phyloP scores from a whole-genome alignment of 2,797 vertebrate species.

The Crenichthys baileyi region DNA sequence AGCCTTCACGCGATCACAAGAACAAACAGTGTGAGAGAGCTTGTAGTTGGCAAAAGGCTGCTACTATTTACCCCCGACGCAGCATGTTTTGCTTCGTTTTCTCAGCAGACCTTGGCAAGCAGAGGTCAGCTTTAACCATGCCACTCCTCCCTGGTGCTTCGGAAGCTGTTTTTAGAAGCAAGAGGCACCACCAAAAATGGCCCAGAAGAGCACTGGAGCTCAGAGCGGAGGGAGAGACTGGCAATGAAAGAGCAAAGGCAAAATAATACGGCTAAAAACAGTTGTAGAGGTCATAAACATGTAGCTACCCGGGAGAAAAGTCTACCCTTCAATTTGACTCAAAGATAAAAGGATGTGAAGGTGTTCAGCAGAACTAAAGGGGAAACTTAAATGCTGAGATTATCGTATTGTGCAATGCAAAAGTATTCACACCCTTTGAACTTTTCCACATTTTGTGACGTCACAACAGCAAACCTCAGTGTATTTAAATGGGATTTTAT shows the following conservation, averaged over 20 bases:
- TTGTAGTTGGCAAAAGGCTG: not conserved
- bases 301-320: slow-evolving; percentile 23
- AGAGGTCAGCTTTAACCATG: slow-evolving; percentile 44
- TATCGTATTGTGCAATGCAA: not conserved
- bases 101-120: slow-evolving; percentile 32
- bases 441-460: not conserved
- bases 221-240: slow-evolving; percentile 1
- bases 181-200: slow-evolving; percentile 23
- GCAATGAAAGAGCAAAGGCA: slow-evolving; percentile 1
- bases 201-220: slow-evolving; percentile 24
- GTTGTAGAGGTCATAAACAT: slow-evolving; percentile 38
- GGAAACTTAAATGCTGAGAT: not conserved
- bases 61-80: slow-evolving; percentile 47
- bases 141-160: slow-evolving; percentile 47
- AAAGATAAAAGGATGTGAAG: not conserved
- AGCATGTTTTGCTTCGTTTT: slow-evolving; percentile 33
- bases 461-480: not conserved
- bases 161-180: slow-evolving; percentile 64
- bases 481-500: not conserved
- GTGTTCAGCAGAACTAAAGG: not conserved
- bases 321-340: slow-evolving; percentile 34
- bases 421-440: not conserved
- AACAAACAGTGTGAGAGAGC: slow-evolving; percentile 21
- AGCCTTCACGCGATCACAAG: slow-evolving; percentile 19
- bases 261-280: not conserved